Base-by-base conservation (phyloP, 1,140 invertebrate species). In the Caenorhabditis tropicalis region DNA sequence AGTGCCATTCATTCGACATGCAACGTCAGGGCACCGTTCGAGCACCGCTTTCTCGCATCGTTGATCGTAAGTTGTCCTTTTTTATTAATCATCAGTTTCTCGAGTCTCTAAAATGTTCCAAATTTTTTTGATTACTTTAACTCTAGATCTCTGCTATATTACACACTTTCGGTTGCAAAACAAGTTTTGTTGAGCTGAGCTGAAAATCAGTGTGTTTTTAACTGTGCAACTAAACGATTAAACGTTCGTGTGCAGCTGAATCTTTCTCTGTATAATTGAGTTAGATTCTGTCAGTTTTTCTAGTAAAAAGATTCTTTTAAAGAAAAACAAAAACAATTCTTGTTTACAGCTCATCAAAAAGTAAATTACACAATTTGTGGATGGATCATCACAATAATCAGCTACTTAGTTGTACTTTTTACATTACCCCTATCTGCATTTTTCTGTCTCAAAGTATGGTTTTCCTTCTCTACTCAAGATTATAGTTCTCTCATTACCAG, bases 391-490 rank as follows among this genome's bases (percentile, higher is more conserved):
- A 95, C 95, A 31, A 93, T 93, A 21, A 91, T 98, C 48, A 96
- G 96, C 10, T 96, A 96, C 94, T 89, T 95, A 7, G 88, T 98
- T 24, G 95, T 98, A 39, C 91, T 95, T 33, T 87, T 95, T 19
- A 98, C 96, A 1, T 94, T 98, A 93, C 96, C 96, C 0, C 96
- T 98, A 90, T 98, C 96, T 1, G 93, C 98, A 1, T 95, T 96
- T 90, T 94, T 98, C 39, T 98, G 96, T 91, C 96, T 98, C 89
- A 98, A 98, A 94, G 96, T 97, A 93, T 93, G 93, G 91, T 56
- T 58, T 70, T 2, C 31, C 43, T 29, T 39, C 16, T 24, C 33
- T 19, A 49, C n/a, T 5, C 1, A 36, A 49, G 3, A 84, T n/a
- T 19, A 7, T n/a, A 31, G 19, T 24, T 31, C 10, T 29, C 2